phyloP scores from a whole-genome alignment of 2,888 invertebrate species.

The Perizoma affinitatum region DNA sequence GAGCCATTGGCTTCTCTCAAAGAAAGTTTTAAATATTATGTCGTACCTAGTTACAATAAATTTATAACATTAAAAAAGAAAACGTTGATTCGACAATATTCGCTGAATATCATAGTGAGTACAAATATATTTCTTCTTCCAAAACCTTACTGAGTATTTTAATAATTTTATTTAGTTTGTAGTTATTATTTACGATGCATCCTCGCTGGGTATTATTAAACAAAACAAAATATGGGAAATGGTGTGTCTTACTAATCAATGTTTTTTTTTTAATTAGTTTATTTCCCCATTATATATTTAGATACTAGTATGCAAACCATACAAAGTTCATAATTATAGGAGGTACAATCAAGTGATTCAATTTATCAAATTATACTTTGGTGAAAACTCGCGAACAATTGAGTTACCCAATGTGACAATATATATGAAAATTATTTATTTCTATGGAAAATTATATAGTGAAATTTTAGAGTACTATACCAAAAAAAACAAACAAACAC shows the following conservation, averaged over 20 bases:
- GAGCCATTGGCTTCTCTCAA: too few relatives aligned
- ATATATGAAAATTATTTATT: slow-evolving; percentile 2
- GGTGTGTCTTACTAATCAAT: too few relatives aligned
- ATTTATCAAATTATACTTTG: not conserved
- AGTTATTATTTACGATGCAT: not conserved
- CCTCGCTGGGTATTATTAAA: too few relatives aligned
- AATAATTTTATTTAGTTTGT: not conserved
- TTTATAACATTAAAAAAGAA: too few relatives aligned
- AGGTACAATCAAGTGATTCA: not conserved
- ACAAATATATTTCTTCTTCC: too few relatives aligned
- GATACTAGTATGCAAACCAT: not conserved
- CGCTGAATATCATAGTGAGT: too few relatives aligned
- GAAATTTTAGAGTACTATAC: not conserved
- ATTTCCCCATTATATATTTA: not conserved
- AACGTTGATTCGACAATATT: too few relatives aligned
- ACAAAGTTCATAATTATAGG: not conserved
- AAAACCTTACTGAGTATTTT: not conserved
- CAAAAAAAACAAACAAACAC: too few relatives aligned
- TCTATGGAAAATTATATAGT: not conserved
- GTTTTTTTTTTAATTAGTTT: too few relatives aligned
- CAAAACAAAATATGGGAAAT: too few relatives aligned
- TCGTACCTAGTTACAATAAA: too few relatives aligned
- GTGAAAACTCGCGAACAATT: not conserved
- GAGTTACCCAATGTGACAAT: not conserved
- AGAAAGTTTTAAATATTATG: too few relatives aligned